Conservation (phyloP, 2,113 vertebrate species). For the Labrus mixtus region DNA sequence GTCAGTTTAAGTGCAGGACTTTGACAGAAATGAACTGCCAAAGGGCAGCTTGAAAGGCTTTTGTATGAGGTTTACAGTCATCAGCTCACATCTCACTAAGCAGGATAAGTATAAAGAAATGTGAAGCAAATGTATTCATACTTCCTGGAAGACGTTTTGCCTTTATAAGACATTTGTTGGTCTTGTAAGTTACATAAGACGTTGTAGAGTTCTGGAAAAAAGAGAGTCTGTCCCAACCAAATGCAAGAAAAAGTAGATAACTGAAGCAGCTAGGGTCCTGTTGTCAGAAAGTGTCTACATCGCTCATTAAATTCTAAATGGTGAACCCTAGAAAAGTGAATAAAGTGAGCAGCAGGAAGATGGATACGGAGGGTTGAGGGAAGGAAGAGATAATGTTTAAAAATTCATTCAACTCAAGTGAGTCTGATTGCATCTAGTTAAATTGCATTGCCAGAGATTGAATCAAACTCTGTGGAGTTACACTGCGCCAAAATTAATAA, state of each 20-base stretch:
- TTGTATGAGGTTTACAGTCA: background rate
- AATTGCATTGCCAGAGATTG: constrained; percentile 71
- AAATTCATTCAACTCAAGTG: constrained; percentile 72
- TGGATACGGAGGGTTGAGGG: constrained; percentile 29
- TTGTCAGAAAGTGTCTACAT: too few relatives aligned
- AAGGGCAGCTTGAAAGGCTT: constrained; percentile 1
- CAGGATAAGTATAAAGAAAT: constrained; percentile 37
- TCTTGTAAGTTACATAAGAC: constrained; percentile 5
- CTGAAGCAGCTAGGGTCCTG: too few relatives aligned
- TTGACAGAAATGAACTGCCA: constrained; percentile 1
- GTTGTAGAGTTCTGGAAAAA: background rate
- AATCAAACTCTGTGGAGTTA: constrained; percentile 70
- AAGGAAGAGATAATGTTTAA: constrained; percentile 63
- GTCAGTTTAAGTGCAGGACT: background rate
- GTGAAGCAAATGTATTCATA: background rate
- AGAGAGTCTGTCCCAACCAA: background rate
- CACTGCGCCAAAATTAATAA: constrained; percentile 78
- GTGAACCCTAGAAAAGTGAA: constrained; percentile 16
- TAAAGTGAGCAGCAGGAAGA: constrained; percentile 27
- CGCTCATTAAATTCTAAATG: constrained; percentile 23
- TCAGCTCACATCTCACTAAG: constrained; percentile 29
- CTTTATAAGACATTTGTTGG: constrained; percentile 4
- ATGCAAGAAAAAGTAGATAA: too few relatives aligned
- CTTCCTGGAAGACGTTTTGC: background rate
- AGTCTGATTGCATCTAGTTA: constrained; percentile 74